Evolutionary conservation across 2,888 invertebrate species (phyloP), one percentile per base, ranked within the genome.

Genomic region (Argyra leucocephala): DNA sequence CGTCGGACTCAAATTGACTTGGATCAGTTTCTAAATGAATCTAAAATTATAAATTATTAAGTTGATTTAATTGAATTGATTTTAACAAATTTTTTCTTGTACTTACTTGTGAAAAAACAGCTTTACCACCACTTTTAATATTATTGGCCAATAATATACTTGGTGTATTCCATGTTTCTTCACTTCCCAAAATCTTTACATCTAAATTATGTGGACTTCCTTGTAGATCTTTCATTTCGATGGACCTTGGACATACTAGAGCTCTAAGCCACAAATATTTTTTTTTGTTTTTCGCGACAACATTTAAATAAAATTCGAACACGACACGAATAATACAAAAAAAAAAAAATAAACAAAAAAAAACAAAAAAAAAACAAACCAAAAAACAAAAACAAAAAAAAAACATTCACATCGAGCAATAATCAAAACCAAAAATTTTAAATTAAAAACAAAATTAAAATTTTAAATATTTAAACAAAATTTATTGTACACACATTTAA

Each of bases 161-260:
- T 1, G 92, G 92, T 0, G 91, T 91, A 65, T 91, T 88, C 91
- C 92, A 92, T 0, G 91, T 92, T 76, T 92, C 91, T 73, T 92
- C 92, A 0, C 88, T 88, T 1, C 91, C 91, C 66, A 92, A 79
- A 31, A 91, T 87, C 74, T 89, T 85, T 9, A 92, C 88, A 71
- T 89, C 86, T 68, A 92, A 79, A 70, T 86, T 86, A 74, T 91
- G 88, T 63, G 71, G 69, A 60, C 83, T 82, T 0, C 84, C 85
- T 68, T 83, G 82, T 65, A 76, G 71, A 75, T 82, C 82, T 72
- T 77, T 77, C 69, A 82, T 75, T 74, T 82, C 81, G 71, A 81
- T 76, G 70, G 81, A 79, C 75, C 81, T 79, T 75, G 80, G 81
- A 76, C 78, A 80, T 74, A 80, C 78, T 78, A 79, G 72, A 78